Evolutionary conservation across 2,113 vertebrate species (phyloP).

Genomic region (Papio anubis): DNA sequence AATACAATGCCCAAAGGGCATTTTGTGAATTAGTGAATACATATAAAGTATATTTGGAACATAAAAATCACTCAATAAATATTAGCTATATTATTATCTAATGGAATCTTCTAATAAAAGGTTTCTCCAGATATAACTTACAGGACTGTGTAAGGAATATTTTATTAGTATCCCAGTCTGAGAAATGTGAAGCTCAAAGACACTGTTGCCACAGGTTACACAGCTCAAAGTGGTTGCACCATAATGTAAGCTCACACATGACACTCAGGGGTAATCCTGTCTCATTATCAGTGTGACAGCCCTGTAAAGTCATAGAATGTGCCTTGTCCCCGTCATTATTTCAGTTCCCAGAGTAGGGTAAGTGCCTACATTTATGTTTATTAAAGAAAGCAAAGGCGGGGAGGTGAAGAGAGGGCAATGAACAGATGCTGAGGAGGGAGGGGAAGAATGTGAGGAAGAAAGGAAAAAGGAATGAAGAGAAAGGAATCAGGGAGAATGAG

Average conservation of each 20-base stretch:
- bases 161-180: background rate
- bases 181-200: background rate
- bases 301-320: background rate
- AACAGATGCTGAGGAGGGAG: background rate
- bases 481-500: background rate
- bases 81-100: background rate
- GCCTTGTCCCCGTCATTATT: background rate
- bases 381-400: background rate
- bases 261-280: background rate
- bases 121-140: background rate
- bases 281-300: background rate
- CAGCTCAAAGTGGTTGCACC: background rate
- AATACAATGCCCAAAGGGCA: too few species aligned
- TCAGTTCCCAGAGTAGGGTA: background rate
- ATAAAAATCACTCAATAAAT: background rate
- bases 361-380: background rate
- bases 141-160: background rate
- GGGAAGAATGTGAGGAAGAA: background rate
- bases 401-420: background rate
- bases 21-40: background rate
- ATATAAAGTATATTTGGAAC: background rate
- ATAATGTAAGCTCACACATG: background rate
- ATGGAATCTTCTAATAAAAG: background rate
- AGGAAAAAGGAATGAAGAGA: background rate
- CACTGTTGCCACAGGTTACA: background rate